Percentiles rank a stretch among this genome's conserved stretches.
These are phyloP conservation scores for Hirtodrosophila cameraria DNA, from an alignment of 2,888 invertebrate genomes.

Conservation along the genomic window DNA sequence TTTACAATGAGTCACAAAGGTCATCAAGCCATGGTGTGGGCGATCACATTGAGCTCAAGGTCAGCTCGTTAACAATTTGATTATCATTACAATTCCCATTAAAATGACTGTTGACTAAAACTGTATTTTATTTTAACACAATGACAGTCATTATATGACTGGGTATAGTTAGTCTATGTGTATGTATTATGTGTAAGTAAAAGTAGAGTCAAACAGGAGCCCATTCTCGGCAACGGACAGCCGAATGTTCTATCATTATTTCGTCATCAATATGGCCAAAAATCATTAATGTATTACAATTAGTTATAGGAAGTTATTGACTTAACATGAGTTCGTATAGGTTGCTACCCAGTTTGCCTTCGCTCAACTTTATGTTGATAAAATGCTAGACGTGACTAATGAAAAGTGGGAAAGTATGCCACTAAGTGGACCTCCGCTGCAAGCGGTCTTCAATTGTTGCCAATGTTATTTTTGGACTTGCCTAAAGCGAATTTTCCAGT, in stretches of 20 bases:
- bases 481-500: slow-evolving; percentile 27
- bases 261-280: background rate
- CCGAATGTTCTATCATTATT: background rate
- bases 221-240: slow-evolving; percentile 6
- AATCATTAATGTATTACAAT: slow-evolving; percentile 11
- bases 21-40: slow-evolving; percentile 11
- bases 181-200: background rate
- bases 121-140: background rate
- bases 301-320: slow-evolving; percentile 6
- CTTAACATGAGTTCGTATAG: slow-evolving; percentile 3
- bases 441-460: slow-evolving; percentile 6
- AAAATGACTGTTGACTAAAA: background rate
- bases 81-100: slow-evolving; percentile 16
- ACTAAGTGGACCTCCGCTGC: slow-evolving; percentile 21
- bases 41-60: slow-evolving; percentile 20
- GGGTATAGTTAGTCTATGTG: too few relatives aligned
- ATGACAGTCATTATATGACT: slow-evolving; percentile 10
- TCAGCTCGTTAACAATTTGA: slow-evolving; percentile 26
- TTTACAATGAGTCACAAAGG: slow-evolving; percentile 30
- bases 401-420: slow-evolving; percentile 33
- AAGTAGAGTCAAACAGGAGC: slow-evolving; percentile 4
- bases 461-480: slow-evolving; percentile 18
- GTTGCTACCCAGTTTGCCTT: background rate
- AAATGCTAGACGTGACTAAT: slow-evolving; percentile 23
- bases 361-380: background rate